Conservation (phyloP, 2,888 invertebrate species). For the Apotomis turbidana region DNA sequence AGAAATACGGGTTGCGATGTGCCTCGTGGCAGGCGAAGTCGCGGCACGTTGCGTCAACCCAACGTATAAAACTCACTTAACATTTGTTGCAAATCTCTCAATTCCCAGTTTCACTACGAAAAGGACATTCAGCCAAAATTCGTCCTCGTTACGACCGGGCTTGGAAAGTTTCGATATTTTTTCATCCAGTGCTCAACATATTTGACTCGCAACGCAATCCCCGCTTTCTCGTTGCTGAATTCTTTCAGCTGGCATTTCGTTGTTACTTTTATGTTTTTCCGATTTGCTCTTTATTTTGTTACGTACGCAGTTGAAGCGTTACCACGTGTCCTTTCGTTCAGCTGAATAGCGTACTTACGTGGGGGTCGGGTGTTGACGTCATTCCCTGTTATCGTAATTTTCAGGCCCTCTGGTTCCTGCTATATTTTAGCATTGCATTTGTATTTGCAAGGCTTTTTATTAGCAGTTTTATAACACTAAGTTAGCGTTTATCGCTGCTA, state of each 20-base stretch:
- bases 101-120: background rate
- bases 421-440: conserved; percentile 29
- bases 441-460: conserved; percentile 29
- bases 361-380: conserved; percentile 15
- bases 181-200: conserved; percentile 25
- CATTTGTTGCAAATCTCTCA: conserved; percentile 1
- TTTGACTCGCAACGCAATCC: conserved; percentile 17
- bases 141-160: conserved; percentile 18
- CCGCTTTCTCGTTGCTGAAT: conserved; percentile 30
- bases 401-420: conserved; percentile 35
- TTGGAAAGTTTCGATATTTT: conserved; percentile 32
- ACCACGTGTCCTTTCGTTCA: conserved; percentile 31
- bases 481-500: conserved; percentile 20
- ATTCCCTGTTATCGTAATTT: conserved; percentile 37
- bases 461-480: conserved; percentile 21
- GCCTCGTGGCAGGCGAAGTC: too few species aligned
- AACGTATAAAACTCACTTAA: background rate
- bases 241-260: conserved; percentile 26
- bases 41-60: too few species aligned
- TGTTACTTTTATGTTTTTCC: conserved; percentile 40
- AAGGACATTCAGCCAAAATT: conserved; percentile 14
- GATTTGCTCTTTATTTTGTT: conserved; percentile 41
- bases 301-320: conserved; percentile 33
- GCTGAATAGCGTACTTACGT: conserved; percentile 34
- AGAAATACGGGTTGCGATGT: too few species aligned